These are phyloP conservation scores for Colletes latitarsis DNA, from an alignment of 1,140 invertebrate species.

Conservation along the genomic window DNA sequence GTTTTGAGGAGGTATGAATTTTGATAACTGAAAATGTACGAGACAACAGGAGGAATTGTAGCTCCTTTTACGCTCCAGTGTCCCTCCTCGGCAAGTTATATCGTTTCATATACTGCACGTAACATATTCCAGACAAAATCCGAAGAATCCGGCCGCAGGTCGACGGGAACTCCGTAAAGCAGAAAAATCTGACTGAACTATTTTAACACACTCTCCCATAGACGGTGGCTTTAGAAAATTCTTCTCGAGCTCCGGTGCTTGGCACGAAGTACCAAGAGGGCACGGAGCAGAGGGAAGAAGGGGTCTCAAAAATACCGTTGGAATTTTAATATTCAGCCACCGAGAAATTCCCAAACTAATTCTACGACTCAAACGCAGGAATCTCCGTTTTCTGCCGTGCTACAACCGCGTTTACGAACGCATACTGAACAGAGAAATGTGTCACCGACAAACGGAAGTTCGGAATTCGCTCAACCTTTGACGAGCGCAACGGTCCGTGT, in stretches of 20 bases:
- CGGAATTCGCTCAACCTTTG: slow-evolving; percentile 73
- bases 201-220: slow-evolving; percentile 22
- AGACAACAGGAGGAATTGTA: too few species aligned
- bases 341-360: slow-evolving; percentile 32
- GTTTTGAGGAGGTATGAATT: too few species aligned
- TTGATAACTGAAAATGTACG: too few species aligned
- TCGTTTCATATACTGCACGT: neutral
- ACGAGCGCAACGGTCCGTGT: slow-evolving; percentile 10
- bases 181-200: slow-evolving; percentile 16
- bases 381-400: slow-evolving; percentile 24
- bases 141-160: slow-evolving; percentile 6
- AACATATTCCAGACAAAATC: neutral
- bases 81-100: too few species aligned
- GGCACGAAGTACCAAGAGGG: neutral
- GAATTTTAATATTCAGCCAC: neutral
- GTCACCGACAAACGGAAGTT: slow-evolving; percentile 65
- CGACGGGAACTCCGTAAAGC: neutral
- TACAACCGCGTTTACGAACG: neutral
- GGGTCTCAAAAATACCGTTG: neutral
- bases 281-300: neutral
- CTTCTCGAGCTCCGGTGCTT: neutral
- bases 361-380: slow-evolving; percentile 16
- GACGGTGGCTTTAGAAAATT: slow-evolving; percentile 7
- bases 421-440: slow-evolving; percentile 39
- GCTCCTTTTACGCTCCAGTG: too few species aligned